Evolutionary conservation across 2,888 invertebrate species (phyloP).

Genomic region (Stenotaenia linearis): DNA sequence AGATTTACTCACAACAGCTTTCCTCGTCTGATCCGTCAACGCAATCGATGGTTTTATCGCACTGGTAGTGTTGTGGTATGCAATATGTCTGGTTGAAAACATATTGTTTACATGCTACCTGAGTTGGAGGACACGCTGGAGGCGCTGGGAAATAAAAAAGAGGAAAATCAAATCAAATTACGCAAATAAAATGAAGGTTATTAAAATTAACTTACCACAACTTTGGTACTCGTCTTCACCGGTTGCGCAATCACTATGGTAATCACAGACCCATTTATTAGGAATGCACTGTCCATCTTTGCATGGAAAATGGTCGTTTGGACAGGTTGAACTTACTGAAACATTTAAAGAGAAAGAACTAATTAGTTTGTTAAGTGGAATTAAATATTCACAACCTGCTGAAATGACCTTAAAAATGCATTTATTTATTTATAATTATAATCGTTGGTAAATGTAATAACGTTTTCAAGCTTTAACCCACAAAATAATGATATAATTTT

Average conservation of each 20-base stretch:
- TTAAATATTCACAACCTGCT: no score
- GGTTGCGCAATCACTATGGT: slow-evolving; percentile 87
- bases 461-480: no score
- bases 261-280: slow-evolving; percentile 64
- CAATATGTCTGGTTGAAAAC: slow-evolving; percentile 94
- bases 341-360: background rate
- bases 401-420: no score
- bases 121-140: slow-evolving; percentile 80
- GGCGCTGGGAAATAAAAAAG: slow-evolving; percentile 62
- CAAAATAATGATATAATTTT: no score
- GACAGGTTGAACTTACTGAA: slow-evolving; percentile 31
- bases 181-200: no score
- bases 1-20: slow-evolving; percentile 70
- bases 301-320: slow-evolving; percentile 42
- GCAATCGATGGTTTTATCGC: slow-evolving; percentile 92
- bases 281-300: slow-evolving; percentile 44
- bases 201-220: slow-evolving; percentile 64
- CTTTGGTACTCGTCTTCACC: slow-evolving; percentile 82
- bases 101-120: slow-evolving; percentile 87
- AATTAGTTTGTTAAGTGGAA: background rate
- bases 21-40: slow-evolving; percentile 92
- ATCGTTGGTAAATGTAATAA: no score
- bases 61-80: slow-evolving; percentile 85
- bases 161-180: background rate
- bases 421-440: no score